Conservation (phyloP, 2,113 vertebrate species). For the Grus americana region DNA sequence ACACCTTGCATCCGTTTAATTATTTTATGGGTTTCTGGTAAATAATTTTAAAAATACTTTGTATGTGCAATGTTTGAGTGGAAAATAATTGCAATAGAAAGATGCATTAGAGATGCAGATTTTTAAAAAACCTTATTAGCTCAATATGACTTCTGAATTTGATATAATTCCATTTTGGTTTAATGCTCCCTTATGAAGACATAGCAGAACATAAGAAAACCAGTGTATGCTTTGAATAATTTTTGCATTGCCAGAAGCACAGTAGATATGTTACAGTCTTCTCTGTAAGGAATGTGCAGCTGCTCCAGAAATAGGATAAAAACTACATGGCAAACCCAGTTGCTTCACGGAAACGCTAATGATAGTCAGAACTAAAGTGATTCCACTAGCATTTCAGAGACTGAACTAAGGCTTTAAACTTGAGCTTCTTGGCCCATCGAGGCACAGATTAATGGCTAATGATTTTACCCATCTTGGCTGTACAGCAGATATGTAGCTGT, state of each 20-base stretch:
- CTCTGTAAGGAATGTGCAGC: background rate
- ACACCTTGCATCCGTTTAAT: background rate
- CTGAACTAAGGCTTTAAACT: background rate
- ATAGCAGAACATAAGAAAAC: background rate
- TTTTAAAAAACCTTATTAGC: background rate
- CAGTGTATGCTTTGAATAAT: background rate
- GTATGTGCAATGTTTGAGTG: background rate
- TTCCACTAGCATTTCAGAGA: background rate
- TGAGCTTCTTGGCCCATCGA: background rate
- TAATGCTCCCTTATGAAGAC: background rate
- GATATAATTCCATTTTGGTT: background rate
- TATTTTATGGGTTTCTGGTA: background rate
- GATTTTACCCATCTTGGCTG: too few species aligned
- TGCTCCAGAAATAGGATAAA: background rate
- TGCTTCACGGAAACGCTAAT: background rate
- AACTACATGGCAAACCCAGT: background rate
- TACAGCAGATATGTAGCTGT: background rate
- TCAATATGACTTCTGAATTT: background rate
- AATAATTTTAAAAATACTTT: background rate
- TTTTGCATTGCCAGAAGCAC: background rate
- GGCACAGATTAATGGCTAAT: background rate
- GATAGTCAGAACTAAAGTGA: background rate
- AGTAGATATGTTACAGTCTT: background rate
- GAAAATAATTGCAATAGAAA: background rate
- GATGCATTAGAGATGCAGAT: background rate